A percentile compares a stretch with the other conserved stretches of the same genome.
Evolutionary conservation across 1,140 invertebrate genomes (phyloP).

Genomic region (Grapholita molesta): DNA sequence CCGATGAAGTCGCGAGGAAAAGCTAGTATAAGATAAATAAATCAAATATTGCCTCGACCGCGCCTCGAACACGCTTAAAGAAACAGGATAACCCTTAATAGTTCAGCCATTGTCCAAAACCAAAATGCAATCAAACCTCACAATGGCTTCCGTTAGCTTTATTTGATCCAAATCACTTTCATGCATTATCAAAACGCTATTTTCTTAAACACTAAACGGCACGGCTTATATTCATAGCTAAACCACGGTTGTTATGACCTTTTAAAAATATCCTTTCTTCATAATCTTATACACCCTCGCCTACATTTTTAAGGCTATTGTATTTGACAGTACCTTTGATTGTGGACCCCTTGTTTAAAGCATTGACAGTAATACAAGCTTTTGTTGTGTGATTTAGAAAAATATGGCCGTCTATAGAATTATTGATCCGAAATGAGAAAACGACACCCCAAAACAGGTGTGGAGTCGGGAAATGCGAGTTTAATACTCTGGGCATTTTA

Average conservation of each 20-base stretch:
- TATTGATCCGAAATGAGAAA: constrained; percentile 23
- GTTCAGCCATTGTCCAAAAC: not conserved
- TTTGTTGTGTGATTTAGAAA: not conserved
- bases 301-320: not conserved
- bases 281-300: not conserved
- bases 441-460: constrained; percentile 47
- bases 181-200: not conserved
- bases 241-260: not conserved
- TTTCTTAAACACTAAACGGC: too few species aligned
- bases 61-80: too few species aligned
- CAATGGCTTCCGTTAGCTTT: not conserved
- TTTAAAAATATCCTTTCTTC: not conserved
- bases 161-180: not conserved
- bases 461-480: constrained; percentile 54
- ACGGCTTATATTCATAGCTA: not conserved
- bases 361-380: not conserved
- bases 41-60: too few species aligned
- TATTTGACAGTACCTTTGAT: not conserved
- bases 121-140: not conserved
- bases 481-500: constrained; percentile 61
- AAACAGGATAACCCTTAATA: constrained; percentile 1
- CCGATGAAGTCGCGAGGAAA: too few species aligned
- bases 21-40: too few species aligned
- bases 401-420: constrained; percentile 6
- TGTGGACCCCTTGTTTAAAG: not conserved